Conservation (phyloP, 2,888 invertebrate species). For the Dasypogon diadema region DNA sequence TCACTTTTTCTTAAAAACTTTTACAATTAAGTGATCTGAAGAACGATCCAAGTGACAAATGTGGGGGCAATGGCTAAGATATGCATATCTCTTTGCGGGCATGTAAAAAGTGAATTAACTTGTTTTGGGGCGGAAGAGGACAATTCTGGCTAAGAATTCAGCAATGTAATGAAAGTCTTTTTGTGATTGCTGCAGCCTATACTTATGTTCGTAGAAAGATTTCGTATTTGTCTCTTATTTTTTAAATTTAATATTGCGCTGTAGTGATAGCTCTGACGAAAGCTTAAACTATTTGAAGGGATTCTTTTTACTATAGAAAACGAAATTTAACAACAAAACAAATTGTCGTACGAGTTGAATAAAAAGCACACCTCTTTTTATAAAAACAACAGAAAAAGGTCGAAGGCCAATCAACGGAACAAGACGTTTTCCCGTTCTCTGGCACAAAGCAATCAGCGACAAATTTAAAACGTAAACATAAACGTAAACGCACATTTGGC, state of each 20-base stretch:
- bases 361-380: background rate
- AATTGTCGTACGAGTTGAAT: background rate
- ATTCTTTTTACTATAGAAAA: too few species aligned
- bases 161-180: conserved; percentile 23
- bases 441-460: background rate
- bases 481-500: background rate
- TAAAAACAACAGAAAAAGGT: background rate
- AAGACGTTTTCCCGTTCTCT: background rate
- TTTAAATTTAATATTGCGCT: conserved; percentile 26
- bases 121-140: conserved; percentile 11
- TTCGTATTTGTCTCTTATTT: conserved; percentile 22
- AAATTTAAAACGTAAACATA: background rate
- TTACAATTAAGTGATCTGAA: conserved; percentile 47
- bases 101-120: conserved; percentile 46
- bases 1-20: conserved; percentile 43
- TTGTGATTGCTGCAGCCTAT: conserved; percentile 40
- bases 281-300: conserved; percentile 21
- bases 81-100: background rate
- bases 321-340: conserved; percentile 17
- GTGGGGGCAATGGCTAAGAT: conserved; percentile 44
- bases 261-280: conserved; percentile 11
- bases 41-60: conserved; percentile 45
- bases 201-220: conserved; percentile 37
- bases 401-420: background rate
- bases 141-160: conserved; percentile 26